phyloP scores from a whole-genome alignment of 2,797 vertebrate species.

The Ctenochaetus hawaiiensis region DNA sequence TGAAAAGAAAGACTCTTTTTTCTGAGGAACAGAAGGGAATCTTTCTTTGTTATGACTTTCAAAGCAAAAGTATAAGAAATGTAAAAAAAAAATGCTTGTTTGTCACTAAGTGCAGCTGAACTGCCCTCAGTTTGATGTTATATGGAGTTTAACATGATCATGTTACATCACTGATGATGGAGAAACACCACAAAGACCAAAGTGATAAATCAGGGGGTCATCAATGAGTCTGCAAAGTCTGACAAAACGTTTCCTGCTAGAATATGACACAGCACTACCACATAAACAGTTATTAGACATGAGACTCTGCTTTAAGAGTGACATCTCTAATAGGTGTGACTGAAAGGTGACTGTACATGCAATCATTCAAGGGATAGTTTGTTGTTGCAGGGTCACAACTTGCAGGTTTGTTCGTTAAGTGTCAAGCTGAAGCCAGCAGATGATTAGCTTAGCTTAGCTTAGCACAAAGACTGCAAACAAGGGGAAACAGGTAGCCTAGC shows the following conservation, averaged over 20 bases:
- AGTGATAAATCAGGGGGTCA: conserved; percentile 20
- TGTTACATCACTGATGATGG: conserved; percentile 2
- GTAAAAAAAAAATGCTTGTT: conserved; percentile 18
- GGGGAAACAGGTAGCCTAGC: background rate
- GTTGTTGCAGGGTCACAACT: background rate
- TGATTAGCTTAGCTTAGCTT: background rate
- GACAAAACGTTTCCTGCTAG: background rate
- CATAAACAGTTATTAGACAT: conserved; percentile 8
- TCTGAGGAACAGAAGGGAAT: conserved; percentile 14
- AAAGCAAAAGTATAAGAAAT: background rate
- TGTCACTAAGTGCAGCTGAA: conserved; percentile 11
- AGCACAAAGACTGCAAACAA: background rate
- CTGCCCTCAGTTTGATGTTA: conserved; percentile 16
- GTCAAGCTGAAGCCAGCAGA: background rate
- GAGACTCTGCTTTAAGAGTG: background rate
- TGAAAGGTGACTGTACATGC: background rate
- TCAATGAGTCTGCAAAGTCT: conserved; percentile 2
- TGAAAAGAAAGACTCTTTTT: conserved; percentile 2
- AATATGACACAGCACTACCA: background rate
- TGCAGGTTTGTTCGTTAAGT: background rate
- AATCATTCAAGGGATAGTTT: background rate
- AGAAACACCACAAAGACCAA: conserved; percentile 11
- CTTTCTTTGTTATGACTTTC: conserved; percentile 17
- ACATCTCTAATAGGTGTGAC: background rate
- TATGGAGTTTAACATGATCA: conserved; percentile 3